Evolutionary conservation across 1,140 invertebrate genomes (phyloP), one percentile per base, ranked within the genome.

Genomic region (Agrypnia vestita): DNA sequence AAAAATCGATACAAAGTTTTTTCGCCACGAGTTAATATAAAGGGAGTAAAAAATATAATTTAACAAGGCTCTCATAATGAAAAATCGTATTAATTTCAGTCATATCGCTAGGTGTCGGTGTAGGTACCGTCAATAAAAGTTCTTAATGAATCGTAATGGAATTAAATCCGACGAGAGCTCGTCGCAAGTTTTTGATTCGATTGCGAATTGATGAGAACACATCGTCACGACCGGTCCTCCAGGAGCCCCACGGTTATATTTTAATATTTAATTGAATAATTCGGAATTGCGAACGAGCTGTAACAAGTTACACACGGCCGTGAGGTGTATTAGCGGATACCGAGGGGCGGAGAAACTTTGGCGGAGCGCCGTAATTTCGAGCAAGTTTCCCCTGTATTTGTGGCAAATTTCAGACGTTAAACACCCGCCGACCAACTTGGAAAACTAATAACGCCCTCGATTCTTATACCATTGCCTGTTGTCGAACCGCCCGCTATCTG

Each of bases 401-500:
- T 67, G 67, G 61, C 78, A 74, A 56, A 64, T 80, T 76, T 56
- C 13, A 73, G 64, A 79, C 78, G 72, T 59, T 69, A 69, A 80
- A 80, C 53, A 74, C 72, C 49, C 46, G 43, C 74, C 78, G 78
- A 62, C 15, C 21, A 69, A 71, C 47, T 75, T 76, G 47, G 72
- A 76, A 80, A 80, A 80, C 78, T 80, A 80, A 80, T 80, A 80
- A 80, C 78, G 73, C 49, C 75, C 49, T 80, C 78, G 78, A 80
- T 80, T 80, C 78, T 80, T 80, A 75, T 80, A 80, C 69, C 53
- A 80, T 75, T 80, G 78, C 73, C 73, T 80, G 78, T 76, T 76
- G 56, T 62, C 61, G 51, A 73, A 56, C 21, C 17, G 55, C 19
- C n/a, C 56, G 74, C 56, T 76, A 76, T 76, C 72, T 64, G 7